phyloP scores from a whole-genome alignment of 2,113 vertebrate genomes.

The Ciconia maguari region DNA sequence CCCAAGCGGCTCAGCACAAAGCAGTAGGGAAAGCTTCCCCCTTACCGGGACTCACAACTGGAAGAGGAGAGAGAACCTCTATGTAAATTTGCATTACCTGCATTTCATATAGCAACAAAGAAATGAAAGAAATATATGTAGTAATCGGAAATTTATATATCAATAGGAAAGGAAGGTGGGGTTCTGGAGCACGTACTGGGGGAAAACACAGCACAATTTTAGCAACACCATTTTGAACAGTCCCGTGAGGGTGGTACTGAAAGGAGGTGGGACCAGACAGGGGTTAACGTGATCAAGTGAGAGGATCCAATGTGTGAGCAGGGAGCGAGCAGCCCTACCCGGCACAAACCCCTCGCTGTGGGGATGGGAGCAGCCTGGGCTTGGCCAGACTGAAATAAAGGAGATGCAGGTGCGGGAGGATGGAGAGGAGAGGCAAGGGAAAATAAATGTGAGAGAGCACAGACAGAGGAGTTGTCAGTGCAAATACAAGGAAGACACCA shows the following conservation, averaged over 20 bases:
- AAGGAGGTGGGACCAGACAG: not conserved
- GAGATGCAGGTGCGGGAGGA: not conserved
- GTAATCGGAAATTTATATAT: not conserved
- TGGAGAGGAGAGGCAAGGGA: not conserved
- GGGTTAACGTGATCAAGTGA: not conserved
- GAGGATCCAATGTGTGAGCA: not conserved
- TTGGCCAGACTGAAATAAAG: not conserved
- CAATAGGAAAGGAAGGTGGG: not conserved
- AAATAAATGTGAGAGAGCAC: rapidly evolving
- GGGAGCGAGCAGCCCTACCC: not conserved
- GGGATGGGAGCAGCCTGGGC: not conserved
- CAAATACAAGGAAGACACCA: not conserved
- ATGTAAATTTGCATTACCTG: not conserved
- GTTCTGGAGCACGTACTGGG: not conserved
- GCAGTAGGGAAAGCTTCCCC: not conserved
- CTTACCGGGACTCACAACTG: not conserved
- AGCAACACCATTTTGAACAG: not conserved
- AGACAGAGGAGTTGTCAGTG: not conserved
- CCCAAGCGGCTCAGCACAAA: not conserved
- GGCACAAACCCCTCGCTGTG: not conserved
- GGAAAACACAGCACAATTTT: not conserved
- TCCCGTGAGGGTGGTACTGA: not conserved
- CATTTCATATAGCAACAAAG: not conserved
- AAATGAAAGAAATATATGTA: not conserved
- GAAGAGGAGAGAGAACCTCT: not conserved